These are phyloP conservation scores for Tapirus indicus DNA, from an alignment of 2,797 vertebrate species.

Conservation along the genomic window DNA sequence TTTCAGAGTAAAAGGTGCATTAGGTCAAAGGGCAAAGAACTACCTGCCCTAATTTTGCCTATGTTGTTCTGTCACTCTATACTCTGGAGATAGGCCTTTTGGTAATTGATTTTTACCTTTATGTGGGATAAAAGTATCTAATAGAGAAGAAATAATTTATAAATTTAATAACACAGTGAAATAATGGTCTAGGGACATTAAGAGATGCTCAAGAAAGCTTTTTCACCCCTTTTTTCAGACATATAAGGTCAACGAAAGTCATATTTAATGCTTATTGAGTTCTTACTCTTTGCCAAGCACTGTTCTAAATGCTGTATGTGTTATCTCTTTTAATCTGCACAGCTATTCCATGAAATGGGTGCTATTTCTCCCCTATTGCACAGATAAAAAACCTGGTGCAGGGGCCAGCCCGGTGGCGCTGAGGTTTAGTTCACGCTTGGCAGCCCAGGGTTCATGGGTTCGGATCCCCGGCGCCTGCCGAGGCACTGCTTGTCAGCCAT, in stretches of 20 bases:
- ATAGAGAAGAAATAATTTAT: background rate
- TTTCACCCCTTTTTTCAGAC: background rate
- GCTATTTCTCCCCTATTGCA: background rate
- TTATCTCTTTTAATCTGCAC: background rate
- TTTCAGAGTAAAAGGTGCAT: background rate
- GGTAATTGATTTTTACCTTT: constrained; percentile 19
- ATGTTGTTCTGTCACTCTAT: background rate
- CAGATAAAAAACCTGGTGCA: background rate
- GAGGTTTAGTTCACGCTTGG: no score
- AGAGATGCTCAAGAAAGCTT: constrained; percentile 11
- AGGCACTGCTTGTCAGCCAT: no score
- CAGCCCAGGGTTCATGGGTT: no score
- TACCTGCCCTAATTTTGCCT: background rate
- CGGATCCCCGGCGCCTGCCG: no score
- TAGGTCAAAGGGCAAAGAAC: background rate
- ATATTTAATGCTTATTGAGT: background rate
- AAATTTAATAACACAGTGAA: background rate
- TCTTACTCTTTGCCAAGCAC: background rate
- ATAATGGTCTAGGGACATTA: background rate
- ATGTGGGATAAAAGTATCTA: background rate
- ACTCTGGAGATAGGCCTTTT: background rate
- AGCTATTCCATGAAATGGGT: background rate
- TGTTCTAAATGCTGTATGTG: background rate
- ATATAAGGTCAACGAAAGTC: background rate
- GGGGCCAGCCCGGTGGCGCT: no score